Evolutionary conservation across 1,140 invertebrate genomes (phyloP).

Genomic region (Anoplolepis gracilipes): DNA sequence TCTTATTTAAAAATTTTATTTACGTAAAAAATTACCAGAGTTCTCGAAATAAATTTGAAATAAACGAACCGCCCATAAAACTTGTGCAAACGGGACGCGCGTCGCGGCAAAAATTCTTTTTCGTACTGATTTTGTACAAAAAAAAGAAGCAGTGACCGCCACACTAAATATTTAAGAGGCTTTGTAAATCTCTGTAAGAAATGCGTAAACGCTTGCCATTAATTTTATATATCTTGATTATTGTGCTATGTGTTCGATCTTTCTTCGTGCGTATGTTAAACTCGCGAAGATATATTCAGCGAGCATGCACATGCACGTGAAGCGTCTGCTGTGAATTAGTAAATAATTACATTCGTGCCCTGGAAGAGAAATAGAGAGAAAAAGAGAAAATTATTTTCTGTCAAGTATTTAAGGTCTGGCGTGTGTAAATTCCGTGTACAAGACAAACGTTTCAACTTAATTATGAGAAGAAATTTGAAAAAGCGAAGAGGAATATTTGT

Average conservation of each 20-base stretch:
- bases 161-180: slow-evolving; percentile 58
- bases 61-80: slow-evolving; percentile 69
- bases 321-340: slow-evolving; percentile 54
- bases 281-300: slow-evolving; percentile 64
- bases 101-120: slow-evolving; percentile 45
- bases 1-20: slow-evolving; percentile 29
- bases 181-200: slow-evolving; percentile 60
- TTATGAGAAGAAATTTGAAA: slow-evolving; percentile 22
- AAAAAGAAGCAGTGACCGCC: slow-evolving; percentile 43
- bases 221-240: slow-evolving; percentile 73
- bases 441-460: slow-evolving; percentile 31
- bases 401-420: background rate
- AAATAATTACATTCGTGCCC: slow-evolving; percentile 55
- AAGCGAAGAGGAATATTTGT: background rate
- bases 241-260: slow-evolving; percentile 74
- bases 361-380: background rate
- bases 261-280: slow-evolving; percentile 64
- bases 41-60: slow-evolving; percentile 56
- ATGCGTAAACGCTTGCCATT: slow-evolving; percentile 60
- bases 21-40: background rate
- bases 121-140: slow-evolving; percentile 56
- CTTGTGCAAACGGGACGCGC: slow-evolving; percentile 50
- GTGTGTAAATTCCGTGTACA: slow-evolving; percentile 24
- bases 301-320: slow-evolving; percentile 69
- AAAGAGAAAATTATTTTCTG: slow-evolving; percentile 24